Evolutionary conservation across 2,888 invertebrate species (phyloP).

Genomic region (Cordylochernes scorpioides): DNA sequence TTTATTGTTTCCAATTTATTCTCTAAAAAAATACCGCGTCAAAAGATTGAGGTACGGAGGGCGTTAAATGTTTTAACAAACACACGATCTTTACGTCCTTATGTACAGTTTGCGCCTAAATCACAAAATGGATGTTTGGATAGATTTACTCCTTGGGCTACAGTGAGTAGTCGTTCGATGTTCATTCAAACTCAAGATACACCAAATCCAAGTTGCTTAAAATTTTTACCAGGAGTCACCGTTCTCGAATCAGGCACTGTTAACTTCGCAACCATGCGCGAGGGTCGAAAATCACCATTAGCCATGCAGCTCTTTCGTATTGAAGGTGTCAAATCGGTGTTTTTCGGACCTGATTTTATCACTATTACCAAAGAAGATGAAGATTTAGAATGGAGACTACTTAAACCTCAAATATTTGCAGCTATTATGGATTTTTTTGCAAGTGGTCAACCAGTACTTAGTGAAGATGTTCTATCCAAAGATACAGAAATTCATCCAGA

Average conservation of each 20-base stretch:
- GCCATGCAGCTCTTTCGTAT: conserved; percentile 78
- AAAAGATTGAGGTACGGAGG: too few relatives aligned
- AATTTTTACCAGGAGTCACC: conserved; percentile 70
- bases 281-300: conserved; percentile 56
- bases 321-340: conserved; percentile 79
- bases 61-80: too few relatives aligned
- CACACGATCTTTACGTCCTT: too few relatives aligned
- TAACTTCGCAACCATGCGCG: conserved; percentile 53
- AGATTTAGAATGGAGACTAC: conserved; percentile 67
- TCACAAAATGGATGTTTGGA: too few relatives aligned
- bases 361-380: conserved; percentile 79
- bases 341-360: conserved; percentile 83
- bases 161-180: too few relatives aligned
- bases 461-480: conserved; percentile 15
- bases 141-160: too few relatives aligned
- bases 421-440: conserved; percentile 96
- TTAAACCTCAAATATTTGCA: conserved; percentile 93
- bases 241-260: conserved; percentile 50
- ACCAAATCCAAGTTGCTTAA: conserved; percentile 88
- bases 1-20: too few relatives aligned
- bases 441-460: conserved; percentile 45
- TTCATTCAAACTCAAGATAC: conserved; percentile 98
- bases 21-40: too few relatives aligned
- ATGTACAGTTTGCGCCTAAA: too few relatives aligned
- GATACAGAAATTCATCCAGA: conserved; percentile 27